phyloP scores from a whole-genome alignment of 2,113 vertebrate genomes.

The Pipra filicauda region DNA sequence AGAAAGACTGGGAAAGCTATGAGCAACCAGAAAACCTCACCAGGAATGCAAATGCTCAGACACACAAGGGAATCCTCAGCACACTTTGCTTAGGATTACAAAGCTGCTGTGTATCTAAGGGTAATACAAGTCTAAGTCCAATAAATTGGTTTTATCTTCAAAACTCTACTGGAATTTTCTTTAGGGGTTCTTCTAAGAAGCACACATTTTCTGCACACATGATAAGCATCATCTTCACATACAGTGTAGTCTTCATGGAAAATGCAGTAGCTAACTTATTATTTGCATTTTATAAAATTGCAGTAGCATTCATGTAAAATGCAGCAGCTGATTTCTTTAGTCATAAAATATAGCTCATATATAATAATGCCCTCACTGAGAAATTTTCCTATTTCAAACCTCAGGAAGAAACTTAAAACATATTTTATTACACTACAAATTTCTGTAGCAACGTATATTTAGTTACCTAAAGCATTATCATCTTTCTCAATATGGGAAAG shows the following conservation, averaged over 20 bases:
- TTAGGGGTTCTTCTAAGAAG: not conserved
- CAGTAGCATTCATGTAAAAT: not conserved
- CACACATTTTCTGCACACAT: not conserved
- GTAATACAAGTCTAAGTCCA: not conserved
- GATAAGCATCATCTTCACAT: not conserved
- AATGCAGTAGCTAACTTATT: not conserved
- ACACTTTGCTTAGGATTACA: not conserved
- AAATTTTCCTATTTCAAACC: not conserved
- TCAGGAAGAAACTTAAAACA: not conserved
- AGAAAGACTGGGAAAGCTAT: not conserved
- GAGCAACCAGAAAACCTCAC: not conserved
- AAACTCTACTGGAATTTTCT: not conserved
- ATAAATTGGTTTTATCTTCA: not conserved
- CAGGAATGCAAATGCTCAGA: not conserved
- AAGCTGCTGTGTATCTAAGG: not conserved
- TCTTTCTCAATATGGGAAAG: not conserved
- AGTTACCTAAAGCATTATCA: not conserved
- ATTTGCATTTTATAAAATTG: not conserved
- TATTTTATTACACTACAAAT: not conserved
- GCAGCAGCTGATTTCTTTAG: not conserved
- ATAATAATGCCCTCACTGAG: not conserved
- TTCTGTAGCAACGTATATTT: not conserved
- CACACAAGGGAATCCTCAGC: not conserved
- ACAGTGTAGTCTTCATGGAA: not conserved
- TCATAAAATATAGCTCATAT: not conserved